Conservation (phyloP, 2,888 invertebrate genomes). For the Scrobipalpa atriplicella region DNA sequence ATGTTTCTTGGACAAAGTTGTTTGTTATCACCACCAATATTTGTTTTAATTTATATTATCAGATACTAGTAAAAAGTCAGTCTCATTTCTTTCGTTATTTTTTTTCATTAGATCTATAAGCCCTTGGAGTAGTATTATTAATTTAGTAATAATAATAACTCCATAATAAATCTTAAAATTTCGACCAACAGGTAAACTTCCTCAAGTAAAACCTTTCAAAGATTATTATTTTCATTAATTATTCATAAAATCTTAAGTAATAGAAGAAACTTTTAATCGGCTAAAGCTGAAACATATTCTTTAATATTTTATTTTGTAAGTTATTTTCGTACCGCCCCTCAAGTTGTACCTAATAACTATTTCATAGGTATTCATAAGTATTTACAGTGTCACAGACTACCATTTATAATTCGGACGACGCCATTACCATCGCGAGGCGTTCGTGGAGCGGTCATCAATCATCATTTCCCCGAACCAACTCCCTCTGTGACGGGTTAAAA, state of each 20-base stretch:
- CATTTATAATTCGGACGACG: conserved; percentile 56
- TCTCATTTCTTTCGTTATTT: not conserved
- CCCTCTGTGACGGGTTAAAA: conserved; percentile 26
- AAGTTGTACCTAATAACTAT: not conserved
- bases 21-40: no score
- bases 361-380: not conserved
- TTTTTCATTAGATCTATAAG: not conserved
- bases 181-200: not conserved
- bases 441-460: conserved; percentile 51
- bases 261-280: no score
- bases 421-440: conserved; percentile 44
- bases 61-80: no score
- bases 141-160: not conserved
- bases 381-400: conserved; percentile 27
- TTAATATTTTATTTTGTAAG: not conserved
- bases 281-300: not conserved
- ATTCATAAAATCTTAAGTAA: no score
- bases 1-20: no score
- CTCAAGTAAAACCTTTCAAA: not conserved
- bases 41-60: no score
- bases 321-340: no score
- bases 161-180: not conserved
- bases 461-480: conserved; percentile 40
- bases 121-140: not conserved
- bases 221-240: not conserved